These are phyloP conservation scores for Argya squamiceps DNA, from an alignment of 2,797 vertebrate species.

Conservation along the genomic window DNA sequence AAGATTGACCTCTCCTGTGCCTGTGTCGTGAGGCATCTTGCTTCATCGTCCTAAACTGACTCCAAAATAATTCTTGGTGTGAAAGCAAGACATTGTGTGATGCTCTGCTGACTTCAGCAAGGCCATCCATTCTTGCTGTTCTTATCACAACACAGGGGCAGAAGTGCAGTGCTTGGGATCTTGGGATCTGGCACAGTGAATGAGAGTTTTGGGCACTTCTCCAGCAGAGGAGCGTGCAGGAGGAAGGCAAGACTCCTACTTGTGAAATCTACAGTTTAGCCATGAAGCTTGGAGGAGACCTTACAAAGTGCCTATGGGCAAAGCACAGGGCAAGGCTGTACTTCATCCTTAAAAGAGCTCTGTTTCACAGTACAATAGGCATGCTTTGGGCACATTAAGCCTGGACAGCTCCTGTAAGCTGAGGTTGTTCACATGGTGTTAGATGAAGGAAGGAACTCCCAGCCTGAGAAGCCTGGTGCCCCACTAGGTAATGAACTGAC, in stretches of 20 bases:
- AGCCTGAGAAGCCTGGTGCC: background rate
- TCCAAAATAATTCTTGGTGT: background rate
- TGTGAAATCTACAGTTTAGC: background rate
- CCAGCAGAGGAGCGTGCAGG: rapidly evolving
- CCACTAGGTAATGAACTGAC: background rate
- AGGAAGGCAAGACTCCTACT: background rate
- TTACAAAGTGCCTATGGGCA: background rate
- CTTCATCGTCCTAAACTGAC: background rate
- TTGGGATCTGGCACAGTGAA: background rate
- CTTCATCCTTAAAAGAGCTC: background rate
- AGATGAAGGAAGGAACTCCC: background rate
- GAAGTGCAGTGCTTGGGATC: rapidly evolving
- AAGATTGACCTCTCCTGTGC: background rate
- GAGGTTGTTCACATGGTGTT: background rate
- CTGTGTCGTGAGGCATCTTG: background rate
- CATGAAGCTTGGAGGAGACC: background rate
- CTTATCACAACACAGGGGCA: rapidly evolving
- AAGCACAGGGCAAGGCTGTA: background rate
- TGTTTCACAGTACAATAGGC: background rate
- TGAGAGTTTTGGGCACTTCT: background rate
- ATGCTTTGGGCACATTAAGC: background rate
- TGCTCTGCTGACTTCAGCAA: background rate
- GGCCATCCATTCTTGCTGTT: background rate
- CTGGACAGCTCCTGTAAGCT: background rate
- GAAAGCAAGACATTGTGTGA: background rate